Percentiles rank a stretch among this genome's conserved stretches.
phyloP scores from a whole-genome alignment of 2,797 vertebrate species.

The Pitangus sulphuratus region DNA sequence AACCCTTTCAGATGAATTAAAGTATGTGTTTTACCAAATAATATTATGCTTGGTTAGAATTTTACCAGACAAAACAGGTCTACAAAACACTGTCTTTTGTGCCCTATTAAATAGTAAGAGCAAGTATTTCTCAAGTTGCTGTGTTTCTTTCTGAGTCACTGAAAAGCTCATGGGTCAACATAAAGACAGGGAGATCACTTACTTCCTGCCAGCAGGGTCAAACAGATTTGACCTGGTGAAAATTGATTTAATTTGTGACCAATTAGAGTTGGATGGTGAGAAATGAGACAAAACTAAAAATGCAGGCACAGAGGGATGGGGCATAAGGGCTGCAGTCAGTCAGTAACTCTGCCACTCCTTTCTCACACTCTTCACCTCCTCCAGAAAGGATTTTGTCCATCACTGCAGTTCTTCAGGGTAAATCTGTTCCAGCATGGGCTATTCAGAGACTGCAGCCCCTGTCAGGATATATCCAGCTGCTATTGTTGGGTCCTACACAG shows the following conservation, averaged over 20 bases:
- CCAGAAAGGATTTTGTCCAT: not conserved
- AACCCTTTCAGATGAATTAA: not conserved
- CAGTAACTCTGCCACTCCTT: not conserved
- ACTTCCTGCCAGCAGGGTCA: not conserved
- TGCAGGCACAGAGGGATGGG: accelerated
- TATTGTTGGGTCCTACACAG: accelerated
- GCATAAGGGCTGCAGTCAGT: not conserved
- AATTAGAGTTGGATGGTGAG: not conserved
- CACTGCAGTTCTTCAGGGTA: not conserved
- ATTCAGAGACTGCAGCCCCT: not conserved
- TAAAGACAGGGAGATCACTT: not conserved
- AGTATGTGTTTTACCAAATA: not conserved
- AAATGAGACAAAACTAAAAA: not conserved
- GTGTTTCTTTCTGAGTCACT: not conserved
- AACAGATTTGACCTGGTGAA: not conserved
- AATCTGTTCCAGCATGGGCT: not conserved
- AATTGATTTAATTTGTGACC: not conserved
- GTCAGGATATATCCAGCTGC: not conserved
- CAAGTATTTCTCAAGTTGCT: not conserved
- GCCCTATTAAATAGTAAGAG: not conserved
- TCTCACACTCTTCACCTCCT: not conserved
- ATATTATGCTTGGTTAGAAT: not conserved
- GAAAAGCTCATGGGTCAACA: not conserved
- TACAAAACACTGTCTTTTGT: not conserved
- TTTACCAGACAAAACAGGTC: not conserved